Evolutionary conservation across 53 echinoderm and acorn worm species (phyloP).

Genomic region (Henricia sp.): DNA sequence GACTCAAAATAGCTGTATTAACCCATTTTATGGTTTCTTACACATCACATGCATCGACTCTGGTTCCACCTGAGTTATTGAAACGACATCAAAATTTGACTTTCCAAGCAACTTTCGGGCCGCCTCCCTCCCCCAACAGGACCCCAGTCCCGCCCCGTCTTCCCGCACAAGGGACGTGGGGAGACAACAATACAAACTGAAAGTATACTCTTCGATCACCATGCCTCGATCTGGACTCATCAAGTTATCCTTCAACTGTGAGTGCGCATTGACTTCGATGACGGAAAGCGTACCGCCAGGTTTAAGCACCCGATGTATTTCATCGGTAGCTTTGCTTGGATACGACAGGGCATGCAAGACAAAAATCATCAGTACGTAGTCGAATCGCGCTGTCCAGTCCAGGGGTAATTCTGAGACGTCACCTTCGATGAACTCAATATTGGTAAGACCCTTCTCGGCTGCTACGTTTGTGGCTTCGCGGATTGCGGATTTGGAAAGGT

Average conservation of each 20-base stretch:
- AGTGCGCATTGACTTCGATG: constrained; percentile 59
- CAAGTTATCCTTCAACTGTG: constrained; percentile 61
- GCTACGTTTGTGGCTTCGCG: constrained; percentile 20
- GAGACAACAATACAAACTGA: constrained; percentile 74
- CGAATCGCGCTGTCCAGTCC: constrained; percentile 66
- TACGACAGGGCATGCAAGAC: constrained; percentile 71
- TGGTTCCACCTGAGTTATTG: constrained; percentile 5
- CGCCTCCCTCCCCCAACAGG: constrained; percentile 78
- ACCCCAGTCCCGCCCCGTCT: constrained; percentile 69
- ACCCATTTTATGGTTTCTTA: constrained; percentile 13
- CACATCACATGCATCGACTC: constrained; percentile 42
- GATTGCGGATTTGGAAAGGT: constrained; percentile 32
- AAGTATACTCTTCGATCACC: constrained; percentile 35
- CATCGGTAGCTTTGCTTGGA: constrained; percentile 63
- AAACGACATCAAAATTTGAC: constrained; percentile 44
- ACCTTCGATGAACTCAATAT: too few relatives aligned
- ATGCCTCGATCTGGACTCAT: not conserved
- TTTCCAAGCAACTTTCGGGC: constrained; percentile 57
- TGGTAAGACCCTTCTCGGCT: not conserved
- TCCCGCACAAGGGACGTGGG: constrained; percentile 71
- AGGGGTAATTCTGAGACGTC: constrained; percentile 57
- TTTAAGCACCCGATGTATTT: constrained; percentile 67
- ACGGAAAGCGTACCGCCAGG: constrained; percentile 68
- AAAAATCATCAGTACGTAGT: constrained; percentile 62
- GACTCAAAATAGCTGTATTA: too few relatives aligned